Base-by-base conservation (phyloP, 2,797 vertebrate species). In the Periophthalmus magnuspinnatus region DNA sequence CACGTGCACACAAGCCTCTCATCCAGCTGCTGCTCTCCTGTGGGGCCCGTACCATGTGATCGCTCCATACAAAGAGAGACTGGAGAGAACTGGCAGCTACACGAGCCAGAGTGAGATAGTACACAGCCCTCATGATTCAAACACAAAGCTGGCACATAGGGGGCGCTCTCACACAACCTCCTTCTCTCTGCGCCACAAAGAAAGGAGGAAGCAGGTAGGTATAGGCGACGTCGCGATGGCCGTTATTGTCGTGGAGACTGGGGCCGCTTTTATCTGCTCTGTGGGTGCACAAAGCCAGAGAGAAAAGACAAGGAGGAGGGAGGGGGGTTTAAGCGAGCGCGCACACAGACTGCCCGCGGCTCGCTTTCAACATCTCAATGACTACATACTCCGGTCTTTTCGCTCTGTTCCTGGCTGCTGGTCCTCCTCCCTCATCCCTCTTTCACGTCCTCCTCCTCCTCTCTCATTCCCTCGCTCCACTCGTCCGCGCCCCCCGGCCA, bases 351-450 rank as follows among this genome's bases (percentile, higher is more conserved):
- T 80, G 86, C 90, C 88, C 82, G 88, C 77, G 77, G 90, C 88
- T 86, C 67, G 72, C 86, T 90, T 88, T 89, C 90, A 90, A 90
- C 87, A 84, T 89, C 89, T 89, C 86, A 90, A 86, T 89, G 88
- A 89, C 88, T 88, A 82, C 88, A 87, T 56, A 79, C 78, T 69
- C 80, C 67, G 72, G n/a, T 41, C 68, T 36, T 76, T 38, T 60
- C 62, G 24, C 54, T 36, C 55, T 60, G 32, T 66, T 67, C 33
- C 59, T 60, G 52, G 33, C 58, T 63, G 47, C 69, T 52, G 58
- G 17, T 63, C 45, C 68, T 58, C 54, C 70, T 61, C 55, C 55
- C 72, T 73, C 47, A 70, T 81, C 65, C 64, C 75, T 68, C 70
- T 56, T 68, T 62, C 62, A 80, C 79, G 74, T 83, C 75, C 71